Base-by-base conservation (phyloP, 2,113 vertebrate genomes). In the Siphamia tubifer region DNA sequence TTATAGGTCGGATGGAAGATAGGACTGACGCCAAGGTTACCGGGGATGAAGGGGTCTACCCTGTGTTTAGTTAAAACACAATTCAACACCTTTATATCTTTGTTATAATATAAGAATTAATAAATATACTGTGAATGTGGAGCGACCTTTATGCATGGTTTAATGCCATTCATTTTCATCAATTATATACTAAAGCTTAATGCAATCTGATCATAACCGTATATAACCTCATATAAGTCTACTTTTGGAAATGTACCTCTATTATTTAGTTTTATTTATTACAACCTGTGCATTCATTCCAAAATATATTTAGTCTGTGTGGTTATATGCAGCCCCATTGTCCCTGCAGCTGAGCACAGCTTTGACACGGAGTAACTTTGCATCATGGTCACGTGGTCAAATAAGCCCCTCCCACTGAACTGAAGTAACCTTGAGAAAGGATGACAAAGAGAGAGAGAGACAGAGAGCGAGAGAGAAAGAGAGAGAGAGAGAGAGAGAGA, bases 351-450 rank as follows among this genome's bases (percentile, higher is more conserved):
- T 66, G 76, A 65, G 43, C 45, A 6, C 45, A 64, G 63, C 70
- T 60, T 44, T 79, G 81, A 85, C 74, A 79, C 67, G 2, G 52
- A 71, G 77, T 82, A 81, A 79, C 71, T 57, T 65, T 49, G 74
- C 82, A 58, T 85, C 78, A 65, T 36, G n/a, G 17, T 77, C 86
- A 89, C 81, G 81, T 90, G 85, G 43, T 77, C 4, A 35, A 38
- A 1, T 6, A 73, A 66, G 72, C 49, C 84, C 55, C 84, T 28
- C 86, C 87, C 84, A 61, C 0, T 87, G 86, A 88, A 88, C 88
- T 81, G 56, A 64, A 78, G 76, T 91, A 90, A 91, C 89, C 90
- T 86, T 82, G 83, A 87, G 62, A 72, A 62, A 15, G 73, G 17
- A 70, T 68, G 77, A 79, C 49, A 52, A 19, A 64, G 65, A 52